Percentiles rank a stretch among this genome's conserved stretches.
Evolutionary conservation across 2,797 vertebrate genomes (phyloP).

Genomic region (Scleropages formosus): DNA sequence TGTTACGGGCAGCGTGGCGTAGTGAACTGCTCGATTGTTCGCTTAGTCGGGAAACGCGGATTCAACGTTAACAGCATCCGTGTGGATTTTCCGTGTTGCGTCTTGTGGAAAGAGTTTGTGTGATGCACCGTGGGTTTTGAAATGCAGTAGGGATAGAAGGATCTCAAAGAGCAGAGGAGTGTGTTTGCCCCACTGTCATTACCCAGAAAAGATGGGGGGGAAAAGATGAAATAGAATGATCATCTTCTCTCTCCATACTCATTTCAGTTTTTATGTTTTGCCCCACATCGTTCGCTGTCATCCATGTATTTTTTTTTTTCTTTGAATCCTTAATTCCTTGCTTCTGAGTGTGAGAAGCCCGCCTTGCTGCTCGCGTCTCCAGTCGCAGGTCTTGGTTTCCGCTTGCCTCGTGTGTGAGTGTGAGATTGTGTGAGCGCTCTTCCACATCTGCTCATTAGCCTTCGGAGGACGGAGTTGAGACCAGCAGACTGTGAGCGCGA

Average conservation of each 20-base stretch:
- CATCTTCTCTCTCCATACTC: slow-evolving; percentile 31
- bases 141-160: background rate
- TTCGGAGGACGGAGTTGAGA: background rate
- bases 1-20: background rate
- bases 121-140: background rate
- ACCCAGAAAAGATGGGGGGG: slow-evolving; percentile 1
- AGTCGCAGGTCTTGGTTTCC: slow-evolving; percentile 24
- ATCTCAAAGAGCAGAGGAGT: background rate
- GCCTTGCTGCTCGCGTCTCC: slow-evolving; percentile 11
- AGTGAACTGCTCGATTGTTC: background rate
- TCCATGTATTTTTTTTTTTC: slow-evolving; percentile 32
- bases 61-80: slow-evolving; percentile 1
- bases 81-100: background rate
- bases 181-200: slow-evolving; percentile 8
- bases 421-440: slow-evolving; percentile 19
- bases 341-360: slow-evolving; percentile 32
- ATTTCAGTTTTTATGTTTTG: slow-evolving; percentile 26
- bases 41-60: slow-evolving; percentile 15
- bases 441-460: slow-evolving; percentile 15
- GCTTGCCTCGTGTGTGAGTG: slow-evolving; percentile 24
- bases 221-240: slow-evolving; percentile 15
- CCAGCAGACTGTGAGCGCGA: background rate
- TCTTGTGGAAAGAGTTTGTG: background rate
- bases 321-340: slow-evolving; percentile 38
- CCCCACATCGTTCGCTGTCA: slow-evolving; percentile 25